Evolutionary conservation across 2,113 vertebrate species (phyloP).

Genomic region (Pardalotus punctatus): DNA sequence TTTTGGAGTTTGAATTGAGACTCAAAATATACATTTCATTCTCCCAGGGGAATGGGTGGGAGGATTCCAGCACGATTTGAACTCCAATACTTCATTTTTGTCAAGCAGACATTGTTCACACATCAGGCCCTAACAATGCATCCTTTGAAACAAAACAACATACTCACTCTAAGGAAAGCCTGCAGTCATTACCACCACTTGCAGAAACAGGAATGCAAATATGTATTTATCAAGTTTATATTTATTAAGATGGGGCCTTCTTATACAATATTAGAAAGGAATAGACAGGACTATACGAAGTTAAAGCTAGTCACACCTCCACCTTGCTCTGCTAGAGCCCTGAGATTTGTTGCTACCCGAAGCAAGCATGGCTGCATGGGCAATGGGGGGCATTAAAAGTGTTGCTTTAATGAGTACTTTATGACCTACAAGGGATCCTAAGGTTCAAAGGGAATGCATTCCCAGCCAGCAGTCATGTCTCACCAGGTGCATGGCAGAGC

Average conservation of each 20-base stretch:
- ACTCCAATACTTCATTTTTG: slow-evolving; percentile 11
- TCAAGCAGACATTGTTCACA: slow-evolving; percentile 14
- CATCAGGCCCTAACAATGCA: not conserved
- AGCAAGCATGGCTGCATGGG: not conserved
- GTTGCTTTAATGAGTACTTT: slow-evolving; percentile 34
- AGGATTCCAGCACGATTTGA: not conserved
- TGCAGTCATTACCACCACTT: not conserved
- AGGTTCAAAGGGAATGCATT: slow-evolving; percentile 55
- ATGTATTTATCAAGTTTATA: not conserved
- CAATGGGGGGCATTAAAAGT: not conserved
- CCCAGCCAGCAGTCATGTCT: slow-evolving; percentile 75
- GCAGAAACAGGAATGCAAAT: not conserved
- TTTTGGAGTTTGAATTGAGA: slow-evolving; percentile 35
- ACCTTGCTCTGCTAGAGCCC: not conserved
- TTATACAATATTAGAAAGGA: not conserved
- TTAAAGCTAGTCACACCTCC: not conserved
- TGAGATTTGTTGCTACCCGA: not conserved
- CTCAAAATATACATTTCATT: slow-evolving; percentile 17
- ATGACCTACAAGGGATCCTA: slow-evolving; percentile 4
- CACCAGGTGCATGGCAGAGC: slow-evolving; percentile 99
- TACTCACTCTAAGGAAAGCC: not conserved
- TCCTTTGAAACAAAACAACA: not conserved
- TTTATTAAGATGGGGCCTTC: not conserved
- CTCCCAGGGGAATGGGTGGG: not conserved
- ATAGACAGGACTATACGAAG: not conserved